These are phyloP conservation scores for Cyprinodon diabolis DNA, from an alignment of 2,797 vertebrate genomes.

Conservation along the genomic window DNA sequence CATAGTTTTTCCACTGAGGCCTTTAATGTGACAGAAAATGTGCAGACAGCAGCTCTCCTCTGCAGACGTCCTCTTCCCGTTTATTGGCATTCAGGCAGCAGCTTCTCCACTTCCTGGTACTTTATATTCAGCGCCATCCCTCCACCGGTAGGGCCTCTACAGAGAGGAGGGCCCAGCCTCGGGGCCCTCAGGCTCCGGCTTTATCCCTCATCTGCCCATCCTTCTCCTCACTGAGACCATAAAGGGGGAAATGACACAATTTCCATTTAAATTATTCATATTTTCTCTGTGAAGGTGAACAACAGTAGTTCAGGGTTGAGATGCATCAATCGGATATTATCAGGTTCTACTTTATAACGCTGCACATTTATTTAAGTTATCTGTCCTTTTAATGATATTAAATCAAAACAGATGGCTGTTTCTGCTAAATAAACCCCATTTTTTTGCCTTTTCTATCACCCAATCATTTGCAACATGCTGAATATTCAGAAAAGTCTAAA, in stretches of 20 bases:
- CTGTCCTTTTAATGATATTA: too few relatives aligned
- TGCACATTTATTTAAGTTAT: too few relatives aligned
- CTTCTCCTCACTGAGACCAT: neutral
- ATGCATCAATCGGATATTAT: neutral
- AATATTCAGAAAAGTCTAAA: too few relatives aligned
- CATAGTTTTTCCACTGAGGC: neutral
- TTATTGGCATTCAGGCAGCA: conserved; percentile 49
- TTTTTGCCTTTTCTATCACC: too few relatives aligned
- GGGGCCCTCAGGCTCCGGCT: conserved; percentile 13
- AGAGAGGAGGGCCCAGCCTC: neutral
- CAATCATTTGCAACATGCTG: too few relatives aligned
- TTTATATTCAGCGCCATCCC: conserved; percentile 54
- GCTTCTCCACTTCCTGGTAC: conserved; percentile 21
- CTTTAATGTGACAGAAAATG: neutral
- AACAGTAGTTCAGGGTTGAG: neutral
- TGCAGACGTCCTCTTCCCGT: neutral
- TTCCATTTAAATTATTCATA: neutral
- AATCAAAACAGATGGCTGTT: too few relatives aligned
- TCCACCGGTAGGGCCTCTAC: conserved; percentile 18
- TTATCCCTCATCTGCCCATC: conserved; percentile 27
- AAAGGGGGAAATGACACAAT: neutral
- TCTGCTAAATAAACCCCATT: too few relatives aligned
- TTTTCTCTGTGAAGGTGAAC: neutral
- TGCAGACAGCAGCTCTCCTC: neutral
- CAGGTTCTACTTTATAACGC: neutral